These are phyloP conservation scores for Mimachlamys varia DNA, from an alignment of 2,888 invertebrate species.

Conservation along the genomic window DNA sequence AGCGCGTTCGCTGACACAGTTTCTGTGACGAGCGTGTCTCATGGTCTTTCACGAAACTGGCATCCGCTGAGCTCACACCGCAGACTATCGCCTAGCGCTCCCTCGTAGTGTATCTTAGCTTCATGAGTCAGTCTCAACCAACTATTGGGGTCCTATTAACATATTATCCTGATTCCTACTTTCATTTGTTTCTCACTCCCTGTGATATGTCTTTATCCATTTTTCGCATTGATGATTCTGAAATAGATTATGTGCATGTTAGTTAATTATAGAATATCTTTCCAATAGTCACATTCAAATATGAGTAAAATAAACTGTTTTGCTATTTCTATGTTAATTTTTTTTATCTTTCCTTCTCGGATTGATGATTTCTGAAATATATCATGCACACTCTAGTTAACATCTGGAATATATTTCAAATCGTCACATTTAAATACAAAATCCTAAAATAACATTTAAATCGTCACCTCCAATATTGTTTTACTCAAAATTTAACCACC, in stretches of 20 bases:
- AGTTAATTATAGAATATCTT: too few relatives aligned
- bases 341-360: too few relatives aligned
- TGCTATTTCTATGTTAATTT: too few relatives aligned
- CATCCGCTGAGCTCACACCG: neutral
- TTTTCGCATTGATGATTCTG: neutral
- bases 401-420: neutral
- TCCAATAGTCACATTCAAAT: too few relatives aligned
- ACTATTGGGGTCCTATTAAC: neutral
- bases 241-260: neutral
- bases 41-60: neutral
- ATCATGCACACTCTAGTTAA: neutral
- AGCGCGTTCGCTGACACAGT: neutral
- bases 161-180: neutral
- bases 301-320: too few relatives aligned
- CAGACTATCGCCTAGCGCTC: slow-evolving; percentile 1
- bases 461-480: neutral
- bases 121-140: neutral
- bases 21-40: neutral
- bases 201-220: neutral
- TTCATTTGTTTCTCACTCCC: neutral
- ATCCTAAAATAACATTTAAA: neutral
- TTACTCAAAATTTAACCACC: neutral
- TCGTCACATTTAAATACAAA: neutral
- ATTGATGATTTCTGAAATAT: too few relatives aligned
- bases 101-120: neutral